Conservation (phyloP, 1,140 invertebrate genomes). For the Bradysia coprophila region DNA sequence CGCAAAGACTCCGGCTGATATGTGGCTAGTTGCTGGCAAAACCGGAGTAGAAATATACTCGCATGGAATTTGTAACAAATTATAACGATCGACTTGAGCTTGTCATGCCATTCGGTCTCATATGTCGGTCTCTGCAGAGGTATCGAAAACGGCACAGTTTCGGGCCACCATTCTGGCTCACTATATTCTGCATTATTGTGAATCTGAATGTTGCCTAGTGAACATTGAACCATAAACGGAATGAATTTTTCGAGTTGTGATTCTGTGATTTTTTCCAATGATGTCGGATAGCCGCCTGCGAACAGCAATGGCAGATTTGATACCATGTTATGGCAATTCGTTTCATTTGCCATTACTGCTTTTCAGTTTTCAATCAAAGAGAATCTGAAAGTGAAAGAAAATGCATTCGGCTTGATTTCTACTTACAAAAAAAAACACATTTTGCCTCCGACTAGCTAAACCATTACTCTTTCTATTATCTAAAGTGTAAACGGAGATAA, state of each 20-base stretch:
- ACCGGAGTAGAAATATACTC: constrained; percentile 46
- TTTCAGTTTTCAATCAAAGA: too few species aligned
- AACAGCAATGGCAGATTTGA: constrained; percentile 43
- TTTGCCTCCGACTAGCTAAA: too few species aligned
- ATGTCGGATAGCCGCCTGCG: constrained; percentile 45
- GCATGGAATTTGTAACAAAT: constrained; percentile 52
- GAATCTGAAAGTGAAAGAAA: too few species aligned
- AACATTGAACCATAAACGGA: constrained; percentile 54
- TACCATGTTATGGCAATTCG: constrained; percentile 16
- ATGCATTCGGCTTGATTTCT: too few species aligned
- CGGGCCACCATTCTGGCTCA: constrained; percentile 48
- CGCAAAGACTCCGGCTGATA: constrained; percentile 40
- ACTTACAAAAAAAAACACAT: too few species aligned
- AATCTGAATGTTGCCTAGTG: constrained; percentile 40
- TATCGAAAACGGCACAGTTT: constrained; percentile 39
- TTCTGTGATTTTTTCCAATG: constrained; percentile 38
- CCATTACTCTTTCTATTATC: too few species aligned
- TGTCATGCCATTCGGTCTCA: constrained; percentile 31
- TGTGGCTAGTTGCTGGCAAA: constrained; percentile 44
- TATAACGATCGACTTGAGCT: constrained; percentile 42
- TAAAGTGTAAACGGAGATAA: too few species aligned
- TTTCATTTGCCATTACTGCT: too few species aligned
- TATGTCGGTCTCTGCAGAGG: constrained; percentile 34
- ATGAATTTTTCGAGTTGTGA: constrained; percentile 45
- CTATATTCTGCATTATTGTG: constrained; percentile 22